Evolutionary conservation across 2,888 invertebrate genomes (phyloP).

Genomic region (Plusia festucae): DNA sequence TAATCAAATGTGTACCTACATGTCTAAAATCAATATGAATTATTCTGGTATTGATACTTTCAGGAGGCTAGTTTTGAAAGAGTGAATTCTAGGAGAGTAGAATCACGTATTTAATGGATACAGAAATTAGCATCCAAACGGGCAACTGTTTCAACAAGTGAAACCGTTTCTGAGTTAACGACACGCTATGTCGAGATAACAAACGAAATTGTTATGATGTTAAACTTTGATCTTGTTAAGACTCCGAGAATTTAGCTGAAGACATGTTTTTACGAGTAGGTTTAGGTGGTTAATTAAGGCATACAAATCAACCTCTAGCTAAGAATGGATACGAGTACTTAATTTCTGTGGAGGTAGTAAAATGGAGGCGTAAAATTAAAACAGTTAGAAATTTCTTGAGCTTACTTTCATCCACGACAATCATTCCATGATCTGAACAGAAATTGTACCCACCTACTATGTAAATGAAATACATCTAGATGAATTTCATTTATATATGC

Average conservation of each 20-base stretch:
- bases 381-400: too few species aligned
- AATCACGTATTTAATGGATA: constrained; percentile 41
- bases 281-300: constrained; percentile 13
- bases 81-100: constrained; percentile 17
- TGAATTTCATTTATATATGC: not conserved
- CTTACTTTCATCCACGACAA: too few species aligned
- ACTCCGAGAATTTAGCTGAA: constrained; percentile 22
- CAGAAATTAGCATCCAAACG: constrained; percentile 64
- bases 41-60: not conserved
- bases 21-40: not conserved
- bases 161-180: constrained; percentile 60
- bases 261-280: constrained; percentile 9
- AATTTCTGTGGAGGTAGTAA: not conserved
- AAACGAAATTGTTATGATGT: constrained; percentile 64
- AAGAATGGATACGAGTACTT: not conserved
- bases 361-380: too few species aligned
- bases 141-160: constrained; percentile 63
- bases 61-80: constrained; percentile 6
- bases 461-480: constrained; percentile 4
- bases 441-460: too few species aligned
- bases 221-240: constrained; percentile 53
- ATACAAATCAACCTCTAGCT: not conserved
- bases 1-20: not conserved
- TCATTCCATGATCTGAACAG: too few species aligned
- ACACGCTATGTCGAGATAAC: constrained; percentile 65